Evolutionary conservation across 2,113 vertebrate species (phyloP).

Genomic region (Cichladusa arquata): DNA sequence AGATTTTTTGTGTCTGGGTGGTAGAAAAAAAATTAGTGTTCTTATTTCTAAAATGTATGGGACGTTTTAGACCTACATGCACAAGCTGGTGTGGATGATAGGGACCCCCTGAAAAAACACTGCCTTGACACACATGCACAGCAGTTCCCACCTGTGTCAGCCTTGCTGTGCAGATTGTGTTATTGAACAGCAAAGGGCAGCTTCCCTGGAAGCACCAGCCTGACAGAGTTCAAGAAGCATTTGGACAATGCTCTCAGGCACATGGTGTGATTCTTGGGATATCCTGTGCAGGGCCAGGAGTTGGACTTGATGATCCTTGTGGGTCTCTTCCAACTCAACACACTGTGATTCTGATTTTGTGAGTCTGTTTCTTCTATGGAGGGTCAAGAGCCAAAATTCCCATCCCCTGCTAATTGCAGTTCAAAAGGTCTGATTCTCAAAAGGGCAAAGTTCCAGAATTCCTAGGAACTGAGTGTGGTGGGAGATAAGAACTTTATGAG

Average conservation of each 20-base stretch:
- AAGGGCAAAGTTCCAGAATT: background rate
- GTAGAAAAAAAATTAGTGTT: background rate
- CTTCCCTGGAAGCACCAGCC: background rate
- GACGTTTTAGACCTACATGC: background rate
- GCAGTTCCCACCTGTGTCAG: background rate
- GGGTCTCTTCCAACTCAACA: background rate
- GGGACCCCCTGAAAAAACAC: background rate
- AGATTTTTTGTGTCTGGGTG: background rate
- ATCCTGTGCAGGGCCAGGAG: background rate
- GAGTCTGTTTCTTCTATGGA: background rate
- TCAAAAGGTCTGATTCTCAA: background rate
- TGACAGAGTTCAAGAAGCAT: background rate
- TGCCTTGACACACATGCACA: rapidly evolving
- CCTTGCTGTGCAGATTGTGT: rapidly evolving
- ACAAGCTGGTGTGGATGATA: background rate
- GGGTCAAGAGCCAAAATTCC: background rate
- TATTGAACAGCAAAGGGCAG: background rate
- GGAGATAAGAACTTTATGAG: background rate
- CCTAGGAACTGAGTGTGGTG: background rate
- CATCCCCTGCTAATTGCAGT: rapidly evolving
- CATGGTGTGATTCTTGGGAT: background rate
- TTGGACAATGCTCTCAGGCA: background rate
- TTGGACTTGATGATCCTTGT: background rate
- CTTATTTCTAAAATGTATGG: background rate
- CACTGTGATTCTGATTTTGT: background rate